phyloP scores from a whole-genome alignment of 2,888 invertebrate species.

The Atethmia centrago region DNA sequence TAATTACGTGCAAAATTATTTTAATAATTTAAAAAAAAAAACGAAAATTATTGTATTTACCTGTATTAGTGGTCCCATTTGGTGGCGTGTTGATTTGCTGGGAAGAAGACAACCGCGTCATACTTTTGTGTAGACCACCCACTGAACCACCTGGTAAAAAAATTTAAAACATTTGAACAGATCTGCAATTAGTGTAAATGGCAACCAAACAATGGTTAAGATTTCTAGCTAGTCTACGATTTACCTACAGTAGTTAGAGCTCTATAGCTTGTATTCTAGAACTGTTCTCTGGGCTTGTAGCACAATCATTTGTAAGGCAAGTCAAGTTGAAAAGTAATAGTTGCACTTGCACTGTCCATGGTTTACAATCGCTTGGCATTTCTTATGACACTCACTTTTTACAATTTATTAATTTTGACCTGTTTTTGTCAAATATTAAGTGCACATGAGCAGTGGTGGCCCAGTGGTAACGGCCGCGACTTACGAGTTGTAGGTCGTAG shows the following conservation, averaged over 20 bases:
- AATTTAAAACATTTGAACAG: no score
- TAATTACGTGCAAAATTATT: not conserved
- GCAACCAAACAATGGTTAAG: no score
- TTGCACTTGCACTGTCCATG: not conserved
- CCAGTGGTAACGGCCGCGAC: no score
- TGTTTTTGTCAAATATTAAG: no score
- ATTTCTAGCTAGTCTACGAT: not conserved
- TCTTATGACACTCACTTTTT: not conserved
- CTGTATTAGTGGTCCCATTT: conserved; percentile 80
- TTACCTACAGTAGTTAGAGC: not conserved
- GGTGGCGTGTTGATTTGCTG: conserved; percentile 93
- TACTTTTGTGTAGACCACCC: conserved; percentile 95
- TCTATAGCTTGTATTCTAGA: not conserved
- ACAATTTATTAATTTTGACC: not conserved
- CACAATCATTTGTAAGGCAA: not conserved
- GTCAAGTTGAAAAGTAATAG: not conserved
- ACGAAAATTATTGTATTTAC: conserved; percentile 60
- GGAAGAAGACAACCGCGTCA: conserved; percentile 95
- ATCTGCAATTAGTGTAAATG: no score
- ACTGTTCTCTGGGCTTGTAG: not conserved
- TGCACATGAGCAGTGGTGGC: no score
- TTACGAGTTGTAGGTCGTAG: no score
- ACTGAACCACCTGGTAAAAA: conserved; percentile 91
- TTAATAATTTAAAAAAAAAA: not conserved
- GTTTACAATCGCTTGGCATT: not conserved